Evolutionary conservation across 2,113 vertebrate genomes (phyloP).

Genomic region (Aythya baeri): DNA sequence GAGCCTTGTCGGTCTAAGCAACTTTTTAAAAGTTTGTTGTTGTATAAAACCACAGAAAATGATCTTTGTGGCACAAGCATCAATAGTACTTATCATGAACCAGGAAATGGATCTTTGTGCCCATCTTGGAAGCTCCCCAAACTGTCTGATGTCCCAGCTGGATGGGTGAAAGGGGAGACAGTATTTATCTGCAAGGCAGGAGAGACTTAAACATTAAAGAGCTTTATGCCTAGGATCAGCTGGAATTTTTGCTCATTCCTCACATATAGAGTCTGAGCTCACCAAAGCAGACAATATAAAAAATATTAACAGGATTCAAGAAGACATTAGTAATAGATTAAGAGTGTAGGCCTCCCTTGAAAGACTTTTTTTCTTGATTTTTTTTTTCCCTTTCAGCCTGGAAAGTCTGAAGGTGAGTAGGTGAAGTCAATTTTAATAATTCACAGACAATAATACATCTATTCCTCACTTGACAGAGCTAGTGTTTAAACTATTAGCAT

Average conservation of each 20-base stretch:
- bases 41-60: neutral
- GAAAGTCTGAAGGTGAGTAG: neutral
- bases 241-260: conserved; percentile 50
- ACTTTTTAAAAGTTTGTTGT: neutral
- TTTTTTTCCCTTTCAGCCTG: conserved; percentile 2
- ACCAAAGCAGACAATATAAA: conserved; percentile 56
- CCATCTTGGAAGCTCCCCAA: conserved; percentile 40
- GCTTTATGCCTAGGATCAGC: conserved; percentile 37
- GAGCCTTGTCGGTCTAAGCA: neutral
- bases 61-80: conserved; percentile 18
- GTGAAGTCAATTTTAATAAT: conserved; percentile 43
- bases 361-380: neutral
- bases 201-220: conserved; percentile 46
- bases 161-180: conserved; percentile 47
- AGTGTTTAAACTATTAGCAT: conserved; percentile 27
- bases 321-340: conserved; percentile 52
- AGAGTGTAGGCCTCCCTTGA: neutral
- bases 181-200: conserved; percentile 50
- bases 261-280: conserved; percentile 14
- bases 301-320: conserved; percentile 51
- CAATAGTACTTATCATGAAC: conserved; percentile 26
- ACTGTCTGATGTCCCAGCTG: conserved; percentile 56
- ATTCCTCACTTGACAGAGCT: conserved; percentile 61
- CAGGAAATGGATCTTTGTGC: conserved; percentile 38
- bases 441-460: conserved; percentile 40